Evolutionary conservation across 2,113 vertebrate genomes (phyloP), one percentile per base, ranked within the genome.

Genomic region (Pipra filicauda): DNA sequence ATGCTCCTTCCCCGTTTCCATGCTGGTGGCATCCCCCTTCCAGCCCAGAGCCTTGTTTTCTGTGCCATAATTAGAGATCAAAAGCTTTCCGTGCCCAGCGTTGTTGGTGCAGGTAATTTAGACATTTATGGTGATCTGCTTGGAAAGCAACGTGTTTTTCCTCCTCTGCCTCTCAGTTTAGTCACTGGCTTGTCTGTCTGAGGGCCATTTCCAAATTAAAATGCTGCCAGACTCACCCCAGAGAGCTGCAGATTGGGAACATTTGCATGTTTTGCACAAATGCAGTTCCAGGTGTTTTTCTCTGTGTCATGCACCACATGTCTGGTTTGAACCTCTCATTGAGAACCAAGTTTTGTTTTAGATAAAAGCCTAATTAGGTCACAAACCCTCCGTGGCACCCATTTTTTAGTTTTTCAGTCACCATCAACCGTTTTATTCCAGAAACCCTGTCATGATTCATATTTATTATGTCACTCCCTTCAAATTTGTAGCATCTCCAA

Each of bases 401-500:
- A 4, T 12, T 30, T 52, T 70, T 51, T 6, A 6, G 3, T 24
- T 78, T 91, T 33, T 30, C 30, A 12, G 7, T 22, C n/a, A 65
- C 20, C 4, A 18, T 43, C 33, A 51, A 30, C 8, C 2, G 3
- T 49, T 80, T 54, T 54, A 13, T 37, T 55, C 91, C 49, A 55
- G n/a, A 51, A 80, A 19, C 1, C 6, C 9, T 17, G 1, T 15
- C 13, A 6, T 4, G 7, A 2, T 37, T 43, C 37, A 0, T 19
- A 18, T 27, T 69, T 37, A 13, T 48, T 41, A 6, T 14, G 8
- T 51, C 7, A 0, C 22, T 15, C 2, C 12, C 17, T 76, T 54
- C 31, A 19, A 0, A 6, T 52, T 15, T 44, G 5, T 16, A 19
- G 22, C 41, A 28, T 7, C 12, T 66, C 59, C 39, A 44, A 8